Base-by-base conservation (phyloP, 2,797 vertebrate species). In the Pseudocheirus occidentalis region DNA sequence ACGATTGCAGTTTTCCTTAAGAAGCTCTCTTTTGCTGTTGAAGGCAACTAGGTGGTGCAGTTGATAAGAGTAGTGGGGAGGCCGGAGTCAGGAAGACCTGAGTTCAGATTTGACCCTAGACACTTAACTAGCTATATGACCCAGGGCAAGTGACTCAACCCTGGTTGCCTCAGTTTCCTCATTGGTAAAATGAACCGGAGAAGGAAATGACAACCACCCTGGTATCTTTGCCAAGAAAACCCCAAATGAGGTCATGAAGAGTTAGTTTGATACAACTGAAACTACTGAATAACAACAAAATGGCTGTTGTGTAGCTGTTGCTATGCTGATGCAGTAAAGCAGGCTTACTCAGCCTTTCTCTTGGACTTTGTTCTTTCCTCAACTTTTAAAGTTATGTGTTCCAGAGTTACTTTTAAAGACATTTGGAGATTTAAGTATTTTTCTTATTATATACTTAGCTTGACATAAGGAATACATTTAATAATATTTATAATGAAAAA, bases 301-400 rank as follows among this genome's bases (percentile, higher is more conserved):
- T 10, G 7, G 3, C 16, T 58, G 0, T 57, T 92, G 3, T 50
- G 56, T n/a, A 91, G 24, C 46, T 90, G 59, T 18, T 52, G 16
- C 54, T 93, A 31, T 6, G 90, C 3, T 58, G 66, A 50, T 46
- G 29, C 3, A 10, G 57, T 87, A 2, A 13, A 55, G 10, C 87
- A 93, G 0, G 92, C 92, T 95, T 18, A 9, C 34, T 95, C n/a
- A 94, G 50, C 7, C 93, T 40, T 92, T 96, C 93, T 53, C 57
- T 40, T 94, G 55, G 40, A 16, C 18, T 58, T 55, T 46, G 57
- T 92, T 31, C 9, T 90, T 50, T 89, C 87, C 52, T 58, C 55
- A 62, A 12, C 55, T 93, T 96, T 94, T 13, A 56, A 92, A 89
- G 12, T 58, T 55, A 91, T 92, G 5, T 13, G 0, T 58, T 95